phyloP scores from a whole-genome alignment of 2,113 vertebrate species.

The Pleuronectes platessa region DNA sequence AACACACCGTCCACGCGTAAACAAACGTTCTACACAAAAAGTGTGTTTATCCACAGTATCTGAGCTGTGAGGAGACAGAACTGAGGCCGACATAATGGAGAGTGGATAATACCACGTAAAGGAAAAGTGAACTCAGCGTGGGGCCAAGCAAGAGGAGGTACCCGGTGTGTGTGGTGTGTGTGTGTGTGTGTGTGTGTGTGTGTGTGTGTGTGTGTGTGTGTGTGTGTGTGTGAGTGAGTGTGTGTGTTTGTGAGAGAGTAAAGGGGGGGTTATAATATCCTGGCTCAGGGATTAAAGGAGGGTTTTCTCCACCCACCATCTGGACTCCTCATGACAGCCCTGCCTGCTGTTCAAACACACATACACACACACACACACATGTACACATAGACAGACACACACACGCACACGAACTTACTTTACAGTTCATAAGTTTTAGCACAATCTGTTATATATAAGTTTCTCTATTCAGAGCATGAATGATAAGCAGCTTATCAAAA shows the following conservation, averaged over 20 bases:
- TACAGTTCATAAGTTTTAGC: slow-evolving; percentile 8
- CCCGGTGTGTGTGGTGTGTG: slow-evolving; percentile 20
- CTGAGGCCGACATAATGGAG: slow-evolving; percentile 20
- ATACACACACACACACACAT: slow-evolving; percentile 21
- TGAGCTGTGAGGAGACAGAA: neutral
- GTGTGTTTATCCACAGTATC: neutral
- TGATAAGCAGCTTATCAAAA: slow-evolving; percentile 63
- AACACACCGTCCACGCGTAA: neutral
- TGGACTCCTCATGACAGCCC: slow-evolving; percentile 73
- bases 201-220: slow-evolving; percentile 17
- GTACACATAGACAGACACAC: slow-evolving; percentile 28
- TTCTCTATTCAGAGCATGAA: slow-evolving; percentile 33
- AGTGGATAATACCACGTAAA: slow-evolving; percentile 31
- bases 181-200: slow-evolving; percentile 26
- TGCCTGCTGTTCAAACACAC: slow-evolving; percentile 66
- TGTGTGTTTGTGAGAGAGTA: neutral
- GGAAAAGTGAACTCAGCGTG: slow-evolving; percentile 37
- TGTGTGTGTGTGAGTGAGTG: slow-evolving; percentile 16
- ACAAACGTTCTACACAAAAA: neutral
- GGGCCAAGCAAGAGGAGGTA: slow-evolving; percentile 9
- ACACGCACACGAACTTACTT: slow-evolving; percentile 9
- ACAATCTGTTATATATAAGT: slow-evolving; percentile 36
- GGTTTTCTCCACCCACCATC: slow-evolving; percentile 76
- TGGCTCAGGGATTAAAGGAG: slow-evolving; percentile 73
- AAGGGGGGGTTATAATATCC: slow-evolving; percentile 54